Percentiles rank a stretch among this genome's conserved stretches.
phyloP scores from a whole-genome alignment of 2,888 invertebrate species.

The Nebria salina region DNA sequence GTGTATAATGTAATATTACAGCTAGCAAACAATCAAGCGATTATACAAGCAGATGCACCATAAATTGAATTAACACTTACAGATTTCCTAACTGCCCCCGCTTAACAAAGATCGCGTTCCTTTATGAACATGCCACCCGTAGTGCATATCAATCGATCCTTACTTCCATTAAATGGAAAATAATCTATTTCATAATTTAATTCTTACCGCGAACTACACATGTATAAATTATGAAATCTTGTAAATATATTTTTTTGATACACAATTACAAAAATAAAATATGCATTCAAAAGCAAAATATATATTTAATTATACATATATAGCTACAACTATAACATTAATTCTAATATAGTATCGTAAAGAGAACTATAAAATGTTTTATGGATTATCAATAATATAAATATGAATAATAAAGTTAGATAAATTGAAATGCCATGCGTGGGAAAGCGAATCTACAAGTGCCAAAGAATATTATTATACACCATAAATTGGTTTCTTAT shows the following conservation, averaged over 20 bases:
- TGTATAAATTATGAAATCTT: neutral
- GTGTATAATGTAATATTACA: neutral
- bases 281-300: neutral
- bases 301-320: neutral
- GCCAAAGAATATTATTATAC: conserved; percentile 9
- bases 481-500: conserved; percentile 1
- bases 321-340: neutral
- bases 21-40: neutral
- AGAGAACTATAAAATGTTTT: neutral
- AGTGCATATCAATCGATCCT: conserved; percentile 8
- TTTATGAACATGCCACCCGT: conserved; percentile 9
- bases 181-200: neutral
- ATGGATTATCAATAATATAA: neutral
- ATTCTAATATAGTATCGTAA: neutral
- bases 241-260: no score
- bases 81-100: neutral
- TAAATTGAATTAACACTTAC: conserved; percentile 18
- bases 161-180: conserved; percentile 8
- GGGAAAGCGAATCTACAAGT: conserved; percentile 6
- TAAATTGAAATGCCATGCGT: neutral
- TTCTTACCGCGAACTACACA: neutral
- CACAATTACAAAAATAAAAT: no score
- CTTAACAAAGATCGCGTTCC: neutral
- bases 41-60: conserved; percentile 5
- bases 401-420: neutral